phyloP scores from a whole-genome alignment of 2,797 vertebrate genomes.

The Scolopax bukidnonensis region DNA sequence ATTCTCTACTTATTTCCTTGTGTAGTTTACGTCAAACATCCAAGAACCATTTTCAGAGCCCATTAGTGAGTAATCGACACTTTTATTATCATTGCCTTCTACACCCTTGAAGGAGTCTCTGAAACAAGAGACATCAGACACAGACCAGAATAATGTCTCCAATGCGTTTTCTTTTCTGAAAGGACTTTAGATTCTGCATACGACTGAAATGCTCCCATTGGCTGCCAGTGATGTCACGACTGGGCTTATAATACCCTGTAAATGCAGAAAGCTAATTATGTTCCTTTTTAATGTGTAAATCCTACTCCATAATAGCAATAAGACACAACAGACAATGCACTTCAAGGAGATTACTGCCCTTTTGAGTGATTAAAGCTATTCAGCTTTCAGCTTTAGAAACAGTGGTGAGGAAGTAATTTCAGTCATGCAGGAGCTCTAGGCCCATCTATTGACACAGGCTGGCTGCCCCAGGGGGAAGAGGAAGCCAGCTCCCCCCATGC shows the following conservation, averaged over 20 bases:
- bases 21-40: not conserved
- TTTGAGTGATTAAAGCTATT: constrained; percentile 55
- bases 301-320: constrained; percentile 35
- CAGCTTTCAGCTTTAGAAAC: constrained; percentile 44
- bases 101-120: constrained; percentile 24
- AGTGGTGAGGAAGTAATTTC: constrained; percentile 50
- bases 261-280: constrained; percentile 71
- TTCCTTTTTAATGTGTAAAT: constrained; percentile 68
- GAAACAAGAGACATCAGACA: constrained; percentile 33
- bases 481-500: not conserved
- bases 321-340: constrained; percentile 37
- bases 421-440: constrained; percentile 34
- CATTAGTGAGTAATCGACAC: not conserved
- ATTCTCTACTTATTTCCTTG: constrained; percentile 35
- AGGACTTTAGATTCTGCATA: constrained; percentile 15
- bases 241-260: constrained; percentile 46
- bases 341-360: constrained; percentile 59
- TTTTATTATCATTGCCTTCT: constrained; percentile 42
- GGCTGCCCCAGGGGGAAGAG: constrained; percentile 24
- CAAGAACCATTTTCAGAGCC: constrained; percentile 18
- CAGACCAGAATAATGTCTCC: constrained; percentile 30
- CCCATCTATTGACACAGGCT: constrained; percentile 34
- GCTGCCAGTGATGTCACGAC: constrained; percentile 53
- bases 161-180: constrained; percentile 44
- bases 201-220: not conserved